Evolutionary conservation across 2,888 invertebrate genomes (phyloP).

Genomic region (Linnaemya vulpina): DNA sequence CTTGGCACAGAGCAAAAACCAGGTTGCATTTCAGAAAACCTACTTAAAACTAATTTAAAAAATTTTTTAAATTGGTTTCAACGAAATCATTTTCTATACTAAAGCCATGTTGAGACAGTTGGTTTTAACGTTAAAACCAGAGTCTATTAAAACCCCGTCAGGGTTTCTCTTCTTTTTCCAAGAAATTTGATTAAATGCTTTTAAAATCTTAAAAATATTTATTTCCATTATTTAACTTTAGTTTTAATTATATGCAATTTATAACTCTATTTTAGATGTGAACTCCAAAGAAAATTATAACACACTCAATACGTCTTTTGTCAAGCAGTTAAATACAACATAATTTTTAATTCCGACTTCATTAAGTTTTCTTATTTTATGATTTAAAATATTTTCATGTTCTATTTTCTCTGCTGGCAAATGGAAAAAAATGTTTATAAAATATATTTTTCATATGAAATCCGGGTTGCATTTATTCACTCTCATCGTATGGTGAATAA

Average conservation of each 20-base stretch:
- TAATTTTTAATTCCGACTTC: not conserved
- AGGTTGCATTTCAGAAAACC: too few species aligned
- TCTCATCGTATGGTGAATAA: not conserved
- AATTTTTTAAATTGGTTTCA: too few species aligned
- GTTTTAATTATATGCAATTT: not conserved
- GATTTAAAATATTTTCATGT: not conserved
- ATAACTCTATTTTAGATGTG: not conserved
- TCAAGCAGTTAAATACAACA: not conserved
- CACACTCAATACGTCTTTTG: not conserved
- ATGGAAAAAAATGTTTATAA: not conserved
- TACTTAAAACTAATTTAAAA: too few species aligned
- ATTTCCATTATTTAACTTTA: not conserved
- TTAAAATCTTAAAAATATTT: too few species aligned
- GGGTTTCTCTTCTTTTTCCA: too few species aligned
- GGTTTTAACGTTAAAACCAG: too few species aligned
- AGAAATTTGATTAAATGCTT: too few species aligned
- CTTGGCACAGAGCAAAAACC: too few species aligned
- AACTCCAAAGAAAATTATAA: not conserved
- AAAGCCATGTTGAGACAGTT: too few species aligned
- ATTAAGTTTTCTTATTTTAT: not conserved
- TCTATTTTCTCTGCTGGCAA: not conserved
- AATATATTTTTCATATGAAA: not conserved
- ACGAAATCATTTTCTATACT: too few species aligned
- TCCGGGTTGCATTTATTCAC: not conserved
- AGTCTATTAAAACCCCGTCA: too few species aligned